Conservation (phyloP, 2,113 vertebrate genomes). For the Catagonus wagneri region DNA sequence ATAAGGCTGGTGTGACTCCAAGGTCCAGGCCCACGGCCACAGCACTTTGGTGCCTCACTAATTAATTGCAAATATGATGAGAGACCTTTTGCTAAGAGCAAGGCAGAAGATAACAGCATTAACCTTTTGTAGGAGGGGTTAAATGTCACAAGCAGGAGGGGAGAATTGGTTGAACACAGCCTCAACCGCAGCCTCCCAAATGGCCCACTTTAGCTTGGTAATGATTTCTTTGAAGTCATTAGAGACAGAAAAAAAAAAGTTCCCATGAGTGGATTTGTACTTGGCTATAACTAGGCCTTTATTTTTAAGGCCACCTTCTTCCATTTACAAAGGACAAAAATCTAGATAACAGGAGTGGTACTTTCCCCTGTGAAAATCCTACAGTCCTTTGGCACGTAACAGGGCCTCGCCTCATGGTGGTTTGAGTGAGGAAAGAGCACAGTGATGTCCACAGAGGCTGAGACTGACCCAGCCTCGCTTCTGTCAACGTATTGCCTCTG, state of each 20-base stretch:
- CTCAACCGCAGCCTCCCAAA: not conserved
- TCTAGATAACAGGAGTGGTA: not conserved
- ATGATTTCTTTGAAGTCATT: slow-evolving; percentile 44
- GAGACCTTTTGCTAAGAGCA: not conserved
- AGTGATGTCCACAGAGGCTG: not conserved
- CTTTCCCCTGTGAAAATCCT: not conserved
- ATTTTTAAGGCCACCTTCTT: not conserved
- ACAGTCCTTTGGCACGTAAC: accelerated
- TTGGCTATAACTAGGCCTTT: not conserved
- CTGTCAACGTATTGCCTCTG: not conserved
- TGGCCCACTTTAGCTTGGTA: slow-evolving; percentile 1
- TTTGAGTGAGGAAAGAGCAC: not conserved
- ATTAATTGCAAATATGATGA: not conserved
- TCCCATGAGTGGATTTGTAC: not conserved
- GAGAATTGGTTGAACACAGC: not conserved
- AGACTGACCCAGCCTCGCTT: not conserved
- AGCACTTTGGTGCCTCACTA: not conserved
- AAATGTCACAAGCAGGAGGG: slow-evolving; percentile 7
- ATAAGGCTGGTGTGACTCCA: not conserved
- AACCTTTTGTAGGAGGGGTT: slow-evolving; percentile 34
- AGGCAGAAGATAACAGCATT: not conserved
- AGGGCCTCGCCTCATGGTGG: accelerated
- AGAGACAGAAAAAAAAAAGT: not conserved
- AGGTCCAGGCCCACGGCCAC: not conserved
- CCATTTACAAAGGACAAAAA: not conserved